phyloP scores from a whole-genome alignment of 2,113 vertebrate genomes.

The Xenopus borealis region DNA sequence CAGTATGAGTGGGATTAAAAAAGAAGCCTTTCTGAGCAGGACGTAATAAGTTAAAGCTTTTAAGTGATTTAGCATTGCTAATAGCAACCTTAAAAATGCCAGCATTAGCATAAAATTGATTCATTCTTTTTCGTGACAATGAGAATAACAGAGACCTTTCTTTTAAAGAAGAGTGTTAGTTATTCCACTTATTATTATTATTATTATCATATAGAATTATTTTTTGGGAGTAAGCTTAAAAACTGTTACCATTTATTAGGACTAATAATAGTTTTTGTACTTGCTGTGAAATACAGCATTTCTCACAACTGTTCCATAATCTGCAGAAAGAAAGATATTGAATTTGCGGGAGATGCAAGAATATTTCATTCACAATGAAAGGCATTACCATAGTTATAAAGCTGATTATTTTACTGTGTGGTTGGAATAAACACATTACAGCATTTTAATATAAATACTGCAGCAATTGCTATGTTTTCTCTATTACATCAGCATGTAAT shows the following conservation, averaged over 20 bases:
- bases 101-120: constrained; percentile 30
- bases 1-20: constrained; percentile 26
- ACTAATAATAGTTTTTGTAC: neutral
- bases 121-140: constrained; percentile 22
- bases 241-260: neutral
- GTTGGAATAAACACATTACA: too few relatives aligned
- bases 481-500: too few relatives aligned
- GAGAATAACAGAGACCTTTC: constrained; percentile 26
- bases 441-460: too few relatives aligned
- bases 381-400: too few relatives aligned
- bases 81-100: constrained; percentile 27
- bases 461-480: too few relatives aligned
- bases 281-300: too few relatives aligned
- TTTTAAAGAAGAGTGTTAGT: constrained; percentile 8
- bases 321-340: too few relatives aligned
- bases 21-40: constrained; percentile 33
- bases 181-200: constrained; percentile 11
- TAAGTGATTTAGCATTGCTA: constrained; percentile 43
- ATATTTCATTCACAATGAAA: too few relatives aligned
- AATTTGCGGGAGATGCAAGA: too few relatives aligned
- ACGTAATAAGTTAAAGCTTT: constrained; percentile 36
- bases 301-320: too few relatives aligned
- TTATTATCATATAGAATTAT: constrained; percentile 8
- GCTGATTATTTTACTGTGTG: too few relatives aligned
- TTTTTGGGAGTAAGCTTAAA: neutral